Evolutionary conservation across 2,797 vertebrate species (phyloP).

Genomic region (Microcaecilia unicolor): DNA sequence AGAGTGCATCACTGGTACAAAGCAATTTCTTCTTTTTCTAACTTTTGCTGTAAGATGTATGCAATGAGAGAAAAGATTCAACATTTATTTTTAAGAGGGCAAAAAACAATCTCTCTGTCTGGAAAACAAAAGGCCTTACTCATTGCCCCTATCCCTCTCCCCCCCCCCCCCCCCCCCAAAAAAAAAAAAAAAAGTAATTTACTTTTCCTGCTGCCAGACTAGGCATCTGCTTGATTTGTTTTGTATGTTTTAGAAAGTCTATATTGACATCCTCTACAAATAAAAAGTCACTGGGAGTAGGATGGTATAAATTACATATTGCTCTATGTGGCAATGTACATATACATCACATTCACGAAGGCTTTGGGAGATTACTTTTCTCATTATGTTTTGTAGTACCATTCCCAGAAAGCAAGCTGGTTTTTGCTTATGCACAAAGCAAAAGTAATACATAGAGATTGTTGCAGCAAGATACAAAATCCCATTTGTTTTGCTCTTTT

Average conservation of each 20-base stretch:
- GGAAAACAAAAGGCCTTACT: slow-evolving; percentile 16
- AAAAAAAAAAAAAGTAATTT: slow-evolving; percentile 40
- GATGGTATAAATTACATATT: slow-evolving; percentile 21
- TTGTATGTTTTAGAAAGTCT: slow-evolving; percentile 6
- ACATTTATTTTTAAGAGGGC: slow-evolving; percentile 32
- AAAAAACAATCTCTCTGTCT: slow-evolving; percentile 26
- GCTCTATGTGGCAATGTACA: background rate
- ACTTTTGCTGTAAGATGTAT: slow-evolving; percentile 25
- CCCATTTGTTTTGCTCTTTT: no score
- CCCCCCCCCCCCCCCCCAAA: no score
- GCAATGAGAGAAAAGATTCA: slow-evolving; percentile 15
- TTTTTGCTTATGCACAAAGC: no score
- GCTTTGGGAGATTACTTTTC: slow-evolving; percentile 5
- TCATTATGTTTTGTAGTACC: slow-evolving; percentile 10
- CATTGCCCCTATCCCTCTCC: no score
- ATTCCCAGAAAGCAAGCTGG: no score
- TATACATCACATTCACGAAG: slow-evolving; percentile 8
- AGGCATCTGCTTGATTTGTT: slow-evolving; percentile 31
- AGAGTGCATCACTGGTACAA: slow-evolving; percentile 8
- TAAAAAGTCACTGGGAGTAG: slow-evolving; percentile 28
- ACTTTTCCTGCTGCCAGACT: slow-evolving; percentile 26
- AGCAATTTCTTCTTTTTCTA: slow-evolving; percentile 18
- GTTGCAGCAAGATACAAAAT: no score
- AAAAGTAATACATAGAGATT: background rate
- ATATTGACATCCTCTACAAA: slow-evolving; percentile 16